Evolutionary conservation across 2,888 invertebrate genomes (phyloP).

Genomic region (Venusia cambrica): DNA sequence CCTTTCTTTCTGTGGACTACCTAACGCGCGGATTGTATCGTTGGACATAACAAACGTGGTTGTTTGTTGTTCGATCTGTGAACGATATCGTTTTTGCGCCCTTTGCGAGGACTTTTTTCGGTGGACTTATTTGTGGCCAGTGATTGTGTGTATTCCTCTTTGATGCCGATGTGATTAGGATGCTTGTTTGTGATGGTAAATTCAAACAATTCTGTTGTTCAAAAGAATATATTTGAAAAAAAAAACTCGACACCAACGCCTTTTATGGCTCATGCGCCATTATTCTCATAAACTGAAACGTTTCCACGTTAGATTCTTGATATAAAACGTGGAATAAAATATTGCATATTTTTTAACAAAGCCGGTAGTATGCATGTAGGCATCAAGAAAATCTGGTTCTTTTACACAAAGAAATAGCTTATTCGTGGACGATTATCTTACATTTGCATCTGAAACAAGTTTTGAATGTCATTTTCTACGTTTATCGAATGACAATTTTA

Average conservation of each 20-base stretch:
- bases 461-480: conserved; percentile 19
- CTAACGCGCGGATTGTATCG: conserved; percentile 35
- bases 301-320: background rate
- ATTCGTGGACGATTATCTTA: conserved; percentile 17
- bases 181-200: conserved; percentile 36
- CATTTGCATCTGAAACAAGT: conserved; percentile 21
- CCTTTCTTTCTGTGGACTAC: conserved; percentile 16
- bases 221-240: background rate
- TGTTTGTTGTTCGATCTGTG: conserved; percentile 9
- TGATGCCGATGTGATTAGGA: conserved; percentile 39
- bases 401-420: conserved; percentile 13
- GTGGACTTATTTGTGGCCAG: conserved; percentile 34
- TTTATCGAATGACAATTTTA: too few species aligned
- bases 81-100: conserved; percentile 10
- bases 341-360: conserved; percentile 1
- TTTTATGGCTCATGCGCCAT: background rate
- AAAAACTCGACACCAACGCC: background rate
- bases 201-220: too few species aligned
- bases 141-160: conserved; percentile 43
- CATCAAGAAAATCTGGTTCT: conserved; percentile 2
- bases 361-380: conserved; percentile 1
- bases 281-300: background rate
- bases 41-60: too few species aligned
- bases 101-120: conserved; percentile 10
- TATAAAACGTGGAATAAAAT: conserved; percentile 1